phyloP scores from a whole-genome alignment of 2,888 invertebrate species.

The Pycnomerus fuliginosus region DNA sequence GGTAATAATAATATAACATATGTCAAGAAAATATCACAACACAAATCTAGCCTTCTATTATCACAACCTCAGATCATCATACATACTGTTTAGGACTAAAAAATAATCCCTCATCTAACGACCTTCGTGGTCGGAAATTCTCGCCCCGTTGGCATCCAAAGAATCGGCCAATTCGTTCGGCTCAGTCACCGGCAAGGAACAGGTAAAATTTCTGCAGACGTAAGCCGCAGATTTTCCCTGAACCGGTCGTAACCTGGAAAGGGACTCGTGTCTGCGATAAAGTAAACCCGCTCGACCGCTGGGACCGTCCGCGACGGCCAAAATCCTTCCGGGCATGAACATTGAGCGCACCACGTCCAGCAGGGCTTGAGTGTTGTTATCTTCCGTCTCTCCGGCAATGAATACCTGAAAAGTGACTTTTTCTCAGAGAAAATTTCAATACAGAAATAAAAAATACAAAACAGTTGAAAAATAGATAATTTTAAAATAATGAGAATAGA shows the following conservation, averaged over 20 bases:
- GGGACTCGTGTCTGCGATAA: conserved; percentile 46
- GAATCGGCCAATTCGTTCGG: conserved; percentile 62
- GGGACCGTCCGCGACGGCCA: conserved; percentile 66
- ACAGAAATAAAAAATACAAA: too few relatives aligned
- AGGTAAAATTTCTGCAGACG: conserved; percentile 75
- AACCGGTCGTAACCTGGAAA: conserved; percentile 54
- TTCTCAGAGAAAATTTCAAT: too few relatives aligned
- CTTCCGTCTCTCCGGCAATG: conserved; percentile 64
- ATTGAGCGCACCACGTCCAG: conserved; percentile 65
- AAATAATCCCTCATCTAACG: too few relatives aligned
- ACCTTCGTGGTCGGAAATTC: too few relatives aligned
- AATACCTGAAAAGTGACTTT: conserved; percentile 68
- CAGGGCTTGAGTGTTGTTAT: conserved; percentile 66
- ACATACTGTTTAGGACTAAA: too few relatives aligned
- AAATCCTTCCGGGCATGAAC: conserved; percentile 67
- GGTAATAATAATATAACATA: too few relatives aligned
- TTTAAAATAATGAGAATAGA: too few relatives aligned
- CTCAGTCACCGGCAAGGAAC: conserved; percentile 72
- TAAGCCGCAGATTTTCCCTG: conserved; percentile 70
- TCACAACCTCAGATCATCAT: too few relatives aligned
- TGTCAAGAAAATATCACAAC: too few relatives aligned
- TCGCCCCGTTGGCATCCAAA: conserved; percentile 50
- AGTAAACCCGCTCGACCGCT: conserved; percentile 45
- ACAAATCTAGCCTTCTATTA: too few relatives aligned
- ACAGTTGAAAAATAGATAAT: too few relatives aligned